Evolutionary conservation across 2,888 invertebrate species (phyloP), one percentile per base, ranked within the genome.

Genomic region (Pyrgus malvae): DNA sequence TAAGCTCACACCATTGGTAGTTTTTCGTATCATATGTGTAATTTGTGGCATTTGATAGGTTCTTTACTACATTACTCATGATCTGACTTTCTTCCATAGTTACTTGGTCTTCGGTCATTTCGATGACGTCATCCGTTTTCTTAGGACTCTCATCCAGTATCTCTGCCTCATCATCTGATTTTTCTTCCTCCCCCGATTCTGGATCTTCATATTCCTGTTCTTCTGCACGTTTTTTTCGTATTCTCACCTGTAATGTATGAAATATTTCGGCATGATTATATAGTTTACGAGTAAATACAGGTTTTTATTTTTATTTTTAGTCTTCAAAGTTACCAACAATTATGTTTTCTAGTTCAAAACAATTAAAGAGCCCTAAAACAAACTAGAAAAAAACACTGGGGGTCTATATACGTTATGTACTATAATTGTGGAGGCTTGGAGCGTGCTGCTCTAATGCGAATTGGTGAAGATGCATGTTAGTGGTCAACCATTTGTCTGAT

Each of bases 1-100:
- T 94, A 2, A 98, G 78, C 76, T 95, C 93, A 74, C 97, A 98
- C 98, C 98, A 99, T 48, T 92, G 84, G 66, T 94, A 89, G n/a
- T 93, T 86, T 50, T 94, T 91, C 1, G 90, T 91, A 72, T 99
- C 98, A 72, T 93, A 97, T 1, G 85, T 89, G 73, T 97, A 98
- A 56, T 93, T 91, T 0, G 91, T 81, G 0, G 92, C 91, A 44
- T 90, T 78, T 1, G 65, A 64, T 53, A 91, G 74, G 38, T 72
- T 78, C 3, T 76, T 77, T 0, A 91, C 66, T 19, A 93, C 90
- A 42, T 81, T 78, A 21, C 62, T 74, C 80, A 67, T 90, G 55
- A 73, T 78, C 67, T 68, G 84, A 66, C 63, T 76, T 16, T 80
- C 70, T 48, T 80, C 77, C 8, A 58, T 65, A 0, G 69, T 66